These are phyloP conservation scores for Deroptyus accipitrinus DNA, from an alignment of 2,113 vertebrate genomes.

Conservation along the genomic window DNA sequence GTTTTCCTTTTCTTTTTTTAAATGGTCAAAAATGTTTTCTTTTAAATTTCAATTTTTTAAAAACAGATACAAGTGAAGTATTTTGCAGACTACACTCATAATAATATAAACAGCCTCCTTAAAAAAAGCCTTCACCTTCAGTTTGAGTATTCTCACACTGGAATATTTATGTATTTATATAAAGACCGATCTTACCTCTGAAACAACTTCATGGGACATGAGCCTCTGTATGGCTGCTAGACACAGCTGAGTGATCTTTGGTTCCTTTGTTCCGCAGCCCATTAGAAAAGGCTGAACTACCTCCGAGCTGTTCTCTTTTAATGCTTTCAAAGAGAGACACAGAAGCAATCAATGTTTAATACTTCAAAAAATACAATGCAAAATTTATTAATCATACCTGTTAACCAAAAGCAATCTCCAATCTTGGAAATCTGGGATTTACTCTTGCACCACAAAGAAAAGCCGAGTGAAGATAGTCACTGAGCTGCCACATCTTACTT, in stretches of 20 bases:
- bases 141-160: background rate
- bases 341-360: background rate
- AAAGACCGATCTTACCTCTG: slow-evolving; percentile 84
- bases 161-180: background rate
- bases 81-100: background rate
- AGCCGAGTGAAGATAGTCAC: background rate
- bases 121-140: background rate
- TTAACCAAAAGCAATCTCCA: background rate
- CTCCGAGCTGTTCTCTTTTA: slow-evolving; percentile 98
- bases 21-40: background rate
- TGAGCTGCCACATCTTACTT: background rate
- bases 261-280: slow-evolving; percentile 99
- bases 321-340: slow-evolving; percentile 79
- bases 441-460: background rate
- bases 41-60: background rate
- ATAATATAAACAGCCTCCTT: background rate
- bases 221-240: slow-evolving; percentile 97
- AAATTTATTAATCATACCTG: background rate
- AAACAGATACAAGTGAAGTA: background rate
- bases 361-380: background rate
- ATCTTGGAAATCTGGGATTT: background rate
- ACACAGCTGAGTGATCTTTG: slow-evolving; percentile 97
- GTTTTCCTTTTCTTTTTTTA: background rate
- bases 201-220: slow-evolving; percentile 98
- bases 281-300: slow-evolving; percentile 98